These are phyloP conservation scores for Melanotaenia nigrans DNA, from an alignment of 2,797 vertebrate genomes.

Conservation along the genomic window DNA sequence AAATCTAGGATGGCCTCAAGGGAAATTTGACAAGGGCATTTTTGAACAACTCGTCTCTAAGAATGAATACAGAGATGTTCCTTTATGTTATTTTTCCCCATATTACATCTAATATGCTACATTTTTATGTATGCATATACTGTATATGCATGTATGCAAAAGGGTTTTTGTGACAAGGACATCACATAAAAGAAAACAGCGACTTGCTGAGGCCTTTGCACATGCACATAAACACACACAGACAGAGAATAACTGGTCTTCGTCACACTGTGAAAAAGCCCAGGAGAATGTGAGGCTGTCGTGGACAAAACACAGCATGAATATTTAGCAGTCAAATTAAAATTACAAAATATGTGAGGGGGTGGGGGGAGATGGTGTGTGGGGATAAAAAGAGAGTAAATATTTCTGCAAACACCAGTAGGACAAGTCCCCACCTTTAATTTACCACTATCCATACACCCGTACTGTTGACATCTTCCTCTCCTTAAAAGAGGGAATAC, in stretches of 20 bases:
- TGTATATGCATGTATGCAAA: conserved; percentile 46
- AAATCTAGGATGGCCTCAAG: conserved; percentile 38
- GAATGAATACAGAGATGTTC: conserved; percentile 48
- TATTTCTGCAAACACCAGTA: conserved; percentile 78
- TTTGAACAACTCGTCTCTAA: conserved; percentile 42
- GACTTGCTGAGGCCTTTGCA: conserved; percentile 39
- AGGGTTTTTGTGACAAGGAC: conserved; percentile 60
- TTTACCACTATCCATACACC: conserved; percentile 54
- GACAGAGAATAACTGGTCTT: conserved; percentile 66
- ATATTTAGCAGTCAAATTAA: conserved; percentile 83
- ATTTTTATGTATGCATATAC: conserved; percentile 60
- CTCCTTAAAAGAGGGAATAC: conserved; percentile 39
- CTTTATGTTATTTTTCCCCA: conserved; percentile 52
- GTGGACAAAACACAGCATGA: conserved; percentile 82
- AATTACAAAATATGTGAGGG: conserved; percentile 77
- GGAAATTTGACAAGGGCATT: conserved; percentile 47
- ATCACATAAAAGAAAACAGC: conserved; percentile 60
- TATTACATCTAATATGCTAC: conserved; percentile 36
- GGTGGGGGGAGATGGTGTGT: too few relatives aligned
- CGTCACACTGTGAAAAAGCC: conserved; percentile 73
- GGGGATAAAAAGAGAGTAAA: conserved; percentile 63
- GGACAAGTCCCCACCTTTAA: conserved; percentile 72
- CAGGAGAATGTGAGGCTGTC: conserved; percentile 78
- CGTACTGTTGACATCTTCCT: conserved; percentile 37
- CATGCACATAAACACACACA: conserved; percentile 12